These are phyloP conservation scores for Alauda arvensis DNA, from an alignment of 2,797 vertebrate genomes.

Conservation along the genomic window DNA sequence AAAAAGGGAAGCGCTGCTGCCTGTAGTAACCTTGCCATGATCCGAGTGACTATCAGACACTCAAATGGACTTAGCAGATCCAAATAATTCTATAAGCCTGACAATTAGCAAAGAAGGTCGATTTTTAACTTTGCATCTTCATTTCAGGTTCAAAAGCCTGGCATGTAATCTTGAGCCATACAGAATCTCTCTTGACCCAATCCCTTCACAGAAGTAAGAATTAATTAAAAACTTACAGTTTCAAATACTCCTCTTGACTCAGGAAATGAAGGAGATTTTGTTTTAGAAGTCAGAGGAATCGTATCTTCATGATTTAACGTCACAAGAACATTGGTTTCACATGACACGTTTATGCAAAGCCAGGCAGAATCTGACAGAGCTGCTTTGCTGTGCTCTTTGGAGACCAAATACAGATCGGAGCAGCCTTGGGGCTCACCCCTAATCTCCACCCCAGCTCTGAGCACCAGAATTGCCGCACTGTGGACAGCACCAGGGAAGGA, in stretches of 20 bases:
- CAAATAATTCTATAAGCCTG: neutral
- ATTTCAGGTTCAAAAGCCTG: neutral
- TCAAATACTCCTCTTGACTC: neutral
- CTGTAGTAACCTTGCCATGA: neutral
- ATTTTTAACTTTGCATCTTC: neutral
- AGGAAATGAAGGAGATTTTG: neutral
- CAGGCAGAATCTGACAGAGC: neutral
- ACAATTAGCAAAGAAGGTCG: neutral
- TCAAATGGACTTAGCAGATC: neutral
- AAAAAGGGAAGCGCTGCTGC: neutral
- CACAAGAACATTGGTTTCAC: neutral
- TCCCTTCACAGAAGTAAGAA: neutral
- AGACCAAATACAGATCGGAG: neutral
- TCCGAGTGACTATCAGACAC: neutral
- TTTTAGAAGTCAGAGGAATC: neutral
- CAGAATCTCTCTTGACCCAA: neutral
- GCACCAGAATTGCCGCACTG: neutral
- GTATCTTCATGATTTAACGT: neutral
- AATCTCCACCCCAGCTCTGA: neutral
- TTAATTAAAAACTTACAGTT: neutral
- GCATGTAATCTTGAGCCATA: neutral
- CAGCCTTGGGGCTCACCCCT: neutral
- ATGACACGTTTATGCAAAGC: accelerated
- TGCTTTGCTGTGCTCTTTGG: neutral
- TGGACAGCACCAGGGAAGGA: neutral